Conservation (phyloP, 2,888 invertebrate species). For the Allygus modestus region DNA sequence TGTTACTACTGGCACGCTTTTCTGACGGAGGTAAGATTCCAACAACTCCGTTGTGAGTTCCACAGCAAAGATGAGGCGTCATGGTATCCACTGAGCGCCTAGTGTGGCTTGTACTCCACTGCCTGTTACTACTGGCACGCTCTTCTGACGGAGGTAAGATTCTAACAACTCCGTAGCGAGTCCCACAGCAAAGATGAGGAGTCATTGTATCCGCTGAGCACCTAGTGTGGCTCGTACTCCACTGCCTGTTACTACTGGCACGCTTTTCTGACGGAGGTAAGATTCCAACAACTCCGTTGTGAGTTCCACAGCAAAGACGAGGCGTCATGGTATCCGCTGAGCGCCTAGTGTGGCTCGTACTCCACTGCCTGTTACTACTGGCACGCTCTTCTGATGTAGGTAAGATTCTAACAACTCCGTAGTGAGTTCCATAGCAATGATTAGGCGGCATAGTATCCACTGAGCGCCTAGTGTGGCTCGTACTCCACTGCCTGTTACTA, state of each 20-base stretch:
- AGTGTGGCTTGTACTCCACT: no score
- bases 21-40: no score
- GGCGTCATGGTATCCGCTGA: constrained; percentile 31
- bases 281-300: background rate
- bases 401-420: background rate
- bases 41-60: no score
- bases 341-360: constrained; percentile 30
- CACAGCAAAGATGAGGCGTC: no score
- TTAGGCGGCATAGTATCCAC: constrained; percentile 18
- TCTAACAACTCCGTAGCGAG: constrained; percentile 1
- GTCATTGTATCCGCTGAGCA: constrained; percentile 40
- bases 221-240: constrained; percentile 24
- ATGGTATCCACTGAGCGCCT: no score
- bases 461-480: constrained; percentile 36
- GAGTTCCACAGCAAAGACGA: background rate
- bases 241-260: background rate
- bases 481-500: background rate
- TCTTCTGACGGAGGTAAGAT: no score
- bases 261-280: background rate
- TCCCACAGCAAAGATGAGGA: constrained; percentile 20
- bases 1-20: no score
- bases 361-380: constrained; percentile 5
- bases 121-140: no score
- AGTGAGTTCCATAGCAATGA: background rate
- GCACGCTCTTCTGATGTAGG: background rate